phyloP scores from a whole-genome alignment of 2,797 vertebrate genomes.

The Molossus alvarezi region DNA sequence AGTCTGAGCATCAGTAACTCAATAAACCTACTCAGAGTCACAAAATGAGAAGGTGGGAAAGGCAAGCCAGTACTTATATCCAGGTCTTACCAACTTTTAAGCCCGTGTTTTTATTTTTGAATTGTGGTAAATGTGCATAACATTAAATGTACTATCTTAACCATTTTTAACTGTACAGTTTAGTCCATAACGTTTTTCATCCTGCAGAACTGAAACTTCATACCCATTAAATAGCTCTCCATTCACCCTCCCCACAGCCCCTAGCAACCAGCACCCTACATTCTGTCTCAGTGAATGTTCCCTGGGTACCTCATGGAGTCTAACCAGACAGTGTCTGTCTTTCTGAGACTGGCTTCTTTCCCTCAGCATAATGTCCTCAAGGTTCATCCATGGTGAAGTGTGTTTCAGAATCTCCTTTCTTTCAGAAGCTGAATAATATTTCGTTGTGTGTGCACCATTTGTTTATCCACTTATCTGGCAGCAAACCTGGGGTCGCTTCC shows the following conservation, averaged over 20 bases:
- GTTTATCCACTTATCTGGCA: neutral
- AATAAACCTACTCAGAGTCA: neutral
- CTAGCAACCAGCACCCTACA: neutral
- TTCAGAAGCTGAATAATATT: neutral
- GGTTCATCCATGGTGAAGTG: neutral
- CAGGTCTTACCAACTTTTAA: neutral
- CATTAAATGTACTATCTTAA: neutral
- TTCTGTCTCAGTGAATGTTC: neutral
- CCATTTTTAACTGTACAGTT: neutral
- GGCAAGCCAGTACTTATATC: neutral
- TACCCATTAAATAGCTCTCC: neutral
- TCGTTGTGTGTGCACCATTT: neutral
- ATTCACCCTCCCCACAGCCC: neutral
- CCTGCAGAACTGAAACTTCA: neutral
- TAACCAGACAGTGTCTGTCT: neutral
- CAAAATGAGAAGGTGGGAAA: neutral
- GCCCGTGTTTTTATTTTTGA: neutral
- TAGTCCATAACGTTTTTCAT: neutral
- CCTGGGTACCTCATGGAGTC: neutral
- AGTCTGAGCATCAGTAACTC: neutral
- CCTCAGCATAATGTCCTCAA: neutral
- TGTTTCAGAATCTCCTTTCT: neutral
- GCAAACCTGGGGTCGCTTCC: neutral
- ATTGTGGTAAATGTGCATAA: neutral
- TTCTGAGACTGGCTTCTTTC: constrained; percentile 14